Base-by-base conservation (phyloP, 2,797 vertebrate genomes). In the Argya squamiceps region DNA sequence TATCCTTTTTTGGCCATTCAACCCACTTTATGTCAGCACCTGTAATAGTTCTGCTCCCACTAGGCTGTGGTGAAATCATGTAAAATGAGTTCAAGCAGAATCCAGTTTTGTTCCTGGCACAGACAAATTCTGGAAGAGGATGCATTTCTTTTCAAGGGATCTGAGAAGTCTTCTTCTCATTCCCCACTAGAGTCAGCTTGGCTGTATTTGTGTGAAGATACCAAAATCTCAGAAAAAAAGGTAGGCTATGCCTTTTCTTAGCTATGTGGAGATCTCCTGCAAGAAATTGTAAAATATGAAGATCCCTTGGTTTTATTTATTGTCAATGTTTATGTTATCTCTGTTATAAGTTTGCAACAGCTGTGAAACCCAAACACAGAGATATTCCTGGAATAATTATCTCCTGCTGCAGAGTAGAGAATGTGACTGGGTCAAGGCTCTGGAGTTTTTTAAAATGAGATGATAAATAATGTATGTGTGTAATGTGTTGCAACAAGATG, bases 391-490 rank as follows among this genome's bases (percentile, higher is more conserved):
- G 37, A 93, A 85, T 84, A 94, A 96, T 89, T 89, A 62, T 78
- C 46, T 96, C 58, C 64, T 78, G 20, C 50, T 89, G 46, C 46
- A 68, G 59, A 89, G 37, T 20, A 89, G 62, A 87, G 64, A 85
- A 82, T 75, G 56, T 37, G 74, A 82, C 43, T 79, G 56, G 58
- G 77, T 92, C 69, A 88, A 92, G 67, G n/a, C 60, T 93, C 65
- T 88, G 62, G 76, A 92, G 75, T 95, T 92, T 92, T 60, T 69
- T 81, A 88, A 91, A 70, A 69, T 78, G 86, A 92, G 49, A 95
- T 36, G 67, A 93, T 96, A 97, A 87, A 96, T 95, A 93, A 96
- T 96, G n/a, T 78, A 95, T 92, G 46, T 79, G 22, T 58, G 56
- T 93, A 92, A 96, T 60, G 52, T 74, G 49, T 76, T 94, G 77